A percentile compares a stretch with the other conserved stretches of the same genome.
phyloP scores from a whole-genome alignment of 2,113 vertebrate species.

The Dicaeum eximium region DNA sequence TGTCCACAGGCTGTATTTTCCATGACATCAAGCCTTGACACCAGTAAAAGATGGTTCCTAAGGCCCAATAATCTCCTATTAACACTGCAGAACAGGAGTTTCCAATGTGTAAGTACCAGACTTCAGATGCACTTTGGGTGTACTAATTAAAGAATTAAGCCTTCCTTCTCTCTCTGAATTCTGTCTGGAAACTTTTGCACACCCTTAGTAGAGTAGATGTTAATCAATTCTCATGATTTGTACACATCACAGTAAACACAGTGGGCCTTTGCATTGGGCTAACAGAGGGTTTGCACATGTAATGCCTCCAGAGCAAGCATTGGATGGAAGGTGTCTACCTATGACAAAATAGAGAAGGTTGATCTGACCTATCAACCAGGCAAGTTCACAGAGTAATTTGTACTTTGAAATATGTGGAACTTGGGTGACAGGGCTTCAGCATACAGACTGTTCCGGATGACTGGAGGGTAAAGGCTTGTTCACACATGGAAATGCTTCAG shows the following conservation, averaged over 20 bases:
- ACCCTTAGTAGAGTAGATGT: background rate
- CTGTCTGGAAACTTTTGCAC: background rate
- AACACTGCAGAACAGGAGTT: background rate
- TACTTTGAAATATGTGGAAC: background rate
- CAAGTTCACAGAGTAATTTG: background rate
- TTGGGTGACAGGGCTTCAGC: background rate
- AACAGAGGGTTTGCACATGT: background rate
- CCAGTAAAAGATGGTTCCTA: background rate
- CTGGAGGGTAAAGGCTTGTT: constrained; percentile 5
- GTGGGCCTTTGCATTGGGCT: background rate
- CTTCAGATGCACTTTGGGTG: background rate
- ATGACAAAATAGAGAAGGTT: background rate
- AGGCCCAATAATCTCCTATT: background rate
- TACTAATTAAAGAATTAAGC: background rate
- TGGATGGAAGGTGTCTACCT: background rate
- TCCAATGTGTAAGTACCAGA: background rate
- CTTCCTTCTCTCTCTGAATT: background rate
- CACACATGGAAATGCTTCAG: background rate
- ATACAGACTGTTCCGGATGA: background rate
- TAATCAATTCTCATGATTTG: background rate
- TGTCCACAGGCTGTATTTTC: background rate
- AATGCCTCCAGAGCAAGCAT: background rate
- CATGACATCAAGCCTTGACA: background rate
- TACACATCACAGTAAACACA: background rate
- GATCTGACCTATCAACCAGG: background rate